phyloP scores from a whole-genome alignment of 2,888 invertebrate species.

The Asteroscopus sphinx region DNA sequence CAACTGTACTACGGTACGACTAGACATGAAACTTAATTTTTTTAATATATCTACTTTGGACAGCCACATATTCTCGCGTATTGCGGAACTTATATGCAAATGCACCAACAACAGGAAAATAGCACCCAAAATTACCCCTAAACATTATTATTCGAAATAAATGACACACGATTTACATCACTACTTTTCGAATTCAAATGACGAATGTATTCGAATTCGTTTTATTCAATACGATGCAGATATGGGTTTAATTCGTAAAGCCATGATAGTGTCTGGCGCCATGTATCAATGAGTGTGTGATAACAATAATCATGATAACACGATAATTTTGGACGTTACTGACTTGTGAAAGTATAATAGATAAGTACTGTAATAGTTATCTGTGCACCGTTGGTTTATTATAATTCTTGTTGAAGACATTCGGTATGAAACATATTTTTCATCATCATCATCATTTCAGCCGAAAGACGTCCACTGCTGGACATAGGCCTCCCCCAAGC shows the following conservation, averaged over 20 bases:
- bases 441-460: not conserved
- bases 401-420: constrained; percentile 7
- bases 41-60: too few relatives aligned
- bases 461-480: too few relatives aligned
- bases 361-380: constrained; percentile 40
- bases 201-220: constrained; percentile 10
- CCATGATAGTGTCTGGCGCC: constrained; percentile 62
- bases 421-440: not conserved
- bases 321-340: constrained; percentile 59
- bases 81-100: not conserved
- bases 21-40: too few relatives aligned
- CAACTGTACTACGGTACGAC: too few relatives aligned
- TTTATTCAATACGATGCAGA: constrained; percentile 32
- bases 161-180: constrained; percentile 22
- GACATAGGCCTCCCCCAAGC: too few relatives aligned
- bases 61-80: too few relatives aligned
- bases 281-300: constrained; percentile 63
- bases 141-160: constrained; percentile 9
- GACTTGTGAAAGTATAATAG: constrained; percentile 57
- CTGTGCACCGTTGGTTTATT: constrained; percentile 22
- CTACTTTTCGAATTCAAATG: constrained; percentile 3
- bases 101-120: constrained; percentile 10
- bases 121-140: not conserved
- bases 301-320: constrained; percentile 61
- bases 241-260: constrained; percentile 42